These are phyloP conservation scores for Augochlorella aurata DNA, from an alignment of 2,888 invertebrate species.

Conservation along the genomic window DNA sequence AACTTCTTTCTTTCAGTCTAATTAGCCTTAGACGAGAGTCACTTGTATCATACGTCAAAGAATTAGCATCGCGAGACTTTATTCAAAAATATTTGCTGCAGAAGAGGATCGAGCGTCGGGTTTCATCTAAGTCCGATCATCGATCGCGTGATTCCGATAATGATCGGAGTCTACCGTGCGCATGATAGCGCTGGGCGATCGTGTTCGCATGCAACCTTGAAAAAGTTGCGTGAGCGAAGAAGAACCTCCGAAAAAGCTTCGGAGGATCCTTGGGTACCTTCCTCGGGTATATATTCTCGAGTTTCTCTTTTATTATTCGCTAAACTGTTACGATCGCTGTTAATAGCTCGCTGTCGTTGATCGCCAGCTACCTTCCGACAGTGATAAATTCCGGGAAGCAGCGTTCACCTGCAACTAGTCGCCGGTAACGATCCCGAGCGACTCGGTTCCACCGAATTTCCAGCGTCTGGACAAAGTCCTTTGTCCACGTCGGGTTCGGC, in stretches of 20 bases:
- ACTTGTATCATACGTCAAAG: too few relatives aligned
- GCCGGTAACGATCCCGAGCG: not conserved
- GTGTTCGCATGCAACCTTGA: not conserved
- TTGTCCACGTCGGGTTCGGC: slow-evolving; percentile 44
- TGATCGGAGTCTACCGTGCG: not conserved
- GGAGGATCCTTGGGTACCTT: not conserved
- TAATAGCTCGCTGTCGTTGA: not conserved
- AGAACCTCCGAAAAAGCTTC: not conserved
- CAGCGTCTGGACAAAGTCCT: slow-evolving; percentile 32
- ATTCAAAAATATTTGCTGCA: not conserved
- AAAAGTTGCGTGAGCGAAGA: not conserved
- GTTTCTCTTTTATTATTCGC: not conserved
- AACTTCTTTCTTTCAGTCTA: too few relatives aligned
- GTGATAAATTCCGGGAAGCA: not conserved
- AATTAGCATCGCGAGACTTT: not conserved
- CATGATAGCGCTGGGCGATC: not conserved
- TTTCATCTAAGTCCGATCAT: not conserved
- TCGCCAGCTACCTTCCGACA: not conserved
- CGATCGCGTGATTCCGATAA: not conserved
- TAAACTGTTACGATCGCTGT: not conserved
- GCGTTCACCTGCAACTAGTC: slow-evolving; percentile 18
- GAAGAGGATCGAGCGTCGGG: not conserved
- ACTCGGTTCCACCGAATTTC: slow-evolving; percentile 24
- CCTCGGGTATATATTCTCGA: not conserved
- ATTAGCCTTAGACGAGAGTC: too few relatives aligned